phyloP scores from a whole-genome alignment of 2,888 invertebrate genomes.

The Mythimna albipuncta region DNA sequence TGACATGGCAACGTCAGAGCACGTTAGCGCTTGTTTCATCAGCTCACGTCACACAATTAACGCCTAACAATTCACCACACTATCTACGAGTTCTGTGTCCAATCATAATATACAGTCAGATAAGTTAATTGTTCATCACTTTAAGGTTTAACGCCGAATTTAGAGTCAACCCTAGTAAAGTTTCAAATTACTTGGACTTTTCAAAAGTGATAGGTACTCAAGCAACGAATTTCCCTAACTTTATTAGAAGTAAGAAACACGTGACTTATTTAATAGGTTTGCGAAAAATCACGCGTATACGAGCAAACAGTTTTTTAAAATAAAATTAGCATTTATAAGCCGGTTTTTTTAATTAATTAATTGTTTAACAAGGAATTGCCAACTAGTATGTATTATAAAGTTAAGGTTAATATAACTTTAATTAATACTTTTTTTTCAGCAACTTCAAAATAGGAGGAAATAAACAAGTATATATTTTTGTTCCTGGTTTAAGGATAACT shows the following conservation, averaged over 20 bases:
- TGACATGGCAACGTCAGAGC: slow-evolving; percentile 33
- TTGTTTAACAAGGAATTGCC: not conserved
- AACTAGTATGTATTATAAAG: not conserved
- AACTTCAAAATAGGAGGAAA: no score
- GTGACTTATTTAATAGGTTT: not conserved
- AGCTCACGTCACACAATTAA: slow-evolving; percentile 32
- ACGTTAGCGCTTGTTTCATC: slow-evolving; percentile 47
- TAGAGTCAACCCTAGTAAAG: no score
- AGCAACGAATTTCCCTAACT: no score
- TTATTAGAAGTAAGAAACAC: not conserved
- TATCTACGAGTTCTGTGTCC: not conserved
- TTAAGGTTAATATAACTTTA: no score
- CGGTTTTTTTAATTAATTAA: not conserved
- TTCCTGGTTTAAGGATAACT: no score
- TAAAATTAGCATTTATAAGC: not conserved
- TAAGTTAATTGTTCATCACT: not conserved
- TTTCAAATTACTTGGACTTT: no score
- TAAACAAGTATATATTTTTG: no score
- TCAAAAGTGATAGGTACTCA: not conserved
- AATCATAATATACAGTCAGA: not conserved
- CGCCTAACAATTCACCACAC: slow-evolving; percentile 32
- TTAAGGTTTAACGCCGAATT: not conserved
- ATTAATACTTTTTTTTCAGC: no score
- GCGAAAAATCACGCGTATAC: not conserved
- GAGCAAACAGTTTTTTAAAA: not conserved